These are phyloP conservation scores for Aythya baeri DNA, from an alignment of 2,113 vertebrate species.

Conservation along the genomic window DNA sequence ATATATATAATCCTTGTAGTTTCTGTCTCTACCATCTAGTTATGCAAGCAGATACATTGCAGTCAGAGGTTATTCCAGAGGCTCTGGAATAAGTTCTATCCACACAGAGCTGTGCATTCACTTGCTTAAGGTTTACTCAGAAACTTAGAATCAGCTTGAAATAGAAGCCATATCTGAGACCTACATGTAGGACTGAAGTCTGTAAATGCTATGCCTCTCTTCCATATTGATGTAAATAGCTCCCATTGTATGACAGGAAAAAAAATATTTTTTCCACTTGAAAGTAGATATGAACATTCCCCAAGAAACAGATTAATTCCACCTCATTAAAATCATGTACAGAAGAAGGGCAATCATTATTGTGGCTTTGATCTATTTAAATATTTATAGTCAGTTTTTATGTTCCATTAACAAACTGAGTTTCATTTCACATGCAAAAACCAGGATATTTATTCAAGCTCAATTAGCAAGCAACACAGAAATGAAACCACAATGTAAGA, in stretches of 20 bases:
- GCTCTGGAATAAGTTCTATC: neutral
- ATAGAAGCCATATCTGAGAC: neutral
- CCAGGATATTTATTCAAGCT: neutral
- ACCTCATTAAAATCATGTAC: neutral
- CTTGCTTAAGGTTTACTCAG: neutral
- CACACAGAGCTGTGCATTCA: neutral
- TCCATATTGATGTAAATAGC: neutral
- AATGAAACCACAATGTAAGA: neutral
- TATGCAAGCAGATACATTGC: neutral
- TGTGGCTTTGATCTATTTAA: neutral
- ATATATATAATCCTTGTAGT: neutral
- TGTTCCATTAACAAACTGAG: conserved; percentile 24
- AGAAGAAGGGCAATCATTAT: neutral
- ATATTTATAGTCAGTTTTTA: conserved; percentile 38
- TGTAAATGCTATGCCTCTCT: neutral
- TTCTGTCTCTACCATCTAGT: neutral
- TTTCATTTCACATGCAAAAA: neutral
- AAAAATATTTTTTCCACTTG: neutral
- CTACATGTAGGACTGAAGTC: neutral
- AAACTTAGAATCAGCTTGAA: neutral
- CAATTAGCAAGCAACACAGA: conserved; percentile 1
- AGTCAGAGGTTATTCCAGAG: neutral
- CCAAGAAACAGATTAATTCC: neutral
- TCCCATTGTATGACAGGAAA: neutral
- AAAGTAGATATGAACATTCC: neutral